Base-by-base conservation (phyloP, 2,888 invertebrate genomes). In the Polydrusus pterygomalis region DNA sequence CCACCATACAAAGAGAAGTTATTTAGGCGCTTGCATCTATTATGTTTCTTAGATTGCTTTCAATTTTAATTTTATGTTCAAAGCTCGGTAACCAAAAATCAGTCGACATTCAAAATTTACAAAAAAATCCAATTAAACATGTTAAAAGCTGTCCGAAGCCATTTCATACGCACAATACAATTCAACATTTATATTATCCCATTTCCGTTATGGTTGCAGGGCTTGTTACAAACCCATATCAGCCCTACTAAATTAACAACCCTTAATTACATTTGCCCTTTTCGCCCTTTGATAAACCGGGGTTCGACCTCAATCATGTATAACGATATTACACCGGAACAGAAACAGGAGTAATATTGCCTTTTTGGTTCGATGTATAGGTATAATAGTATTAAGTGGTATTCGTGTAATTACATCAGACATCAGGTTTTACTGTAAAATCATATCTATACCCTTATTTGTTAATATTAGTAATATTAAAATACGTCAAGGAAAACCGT, bases 301-400 rank as follows among this genome's bases (percentile, higher is more conserved):
- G 49, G 54, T 40, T 68, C 68, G n/a, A 34, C 54, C 54, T 68
- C 68, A 68, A 68, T 68, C 68, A 68, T 40, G 68, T 51, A 54
- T 54, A 54, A 34, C 54, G 68, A 38, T 40, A 54, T 67, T 67
- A 67, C 67, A 5, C 25, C 1, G 20, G 67, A 34, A 15, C 47
- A 47, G 47, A 25, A 54, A 30, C 25, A 54, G 11, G 25, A 30
- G 20, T 20, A 54, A 25, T 54, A 54, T n/a, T 54, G 54, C 30
- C 54, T 25, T 54, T 30, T 30, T 30, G n/a, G n/a, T 30, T n/a
- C 25, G 54, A 54, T 54, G 25, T 30, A 30, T 54, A 51, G 43
- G 43, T 43, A n/a, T n/a, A n/a, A n/a, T n/a, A 43, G 43, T 43
- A 43, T n/a, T 43, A 3, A 43, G 2, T 25, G 25, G 25, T 25